A percentile compares a stretch with the other conserved stretches of the same genome.
These are phyloP conservation scores for Phlogophora meticulosa DNA, from an alignment of 2,888 invertebrate species.

Conservation along the genomic window DNA sequence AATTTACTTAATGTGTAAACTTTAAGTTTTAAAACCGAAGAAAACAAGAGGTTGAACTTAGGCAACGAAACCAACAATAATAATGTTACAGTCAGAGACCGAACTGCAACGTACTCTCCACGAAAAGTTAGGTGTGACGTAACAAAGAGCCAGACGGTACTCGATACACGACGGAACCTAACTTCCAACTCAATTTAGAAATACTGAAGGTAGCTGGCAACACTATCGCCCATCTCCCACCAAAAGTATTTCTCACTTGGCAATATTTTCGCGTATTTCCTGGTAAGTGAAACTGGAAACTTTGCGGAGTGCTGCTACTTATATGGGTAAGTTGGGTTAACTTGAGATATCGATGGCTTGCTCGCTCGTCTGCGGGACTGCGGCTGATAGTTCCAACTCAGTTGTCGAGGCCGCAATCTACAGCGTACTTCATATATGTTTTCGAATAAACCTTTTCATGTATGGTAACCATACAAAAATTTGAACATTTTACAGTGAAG, in stretches of 20 bases:
- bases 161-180: conserved; percentile 17
- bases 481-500: background rate
- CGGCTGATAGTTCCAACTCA: conserved; percentile 11
- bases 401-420: conserved; percentile 12
- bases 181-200: conserved; percentile 46
- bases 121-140: background rate
- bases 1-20: too few relatives aligned
- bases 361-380: conserved; percentile 19
- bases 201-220: conserved; percentile 29
- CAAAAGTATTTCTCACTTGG: conserved; percentile 26
- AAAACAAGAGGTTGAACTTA: background rate
- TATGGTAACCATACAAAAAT: background rate
- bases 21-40: too few relatives aligned
- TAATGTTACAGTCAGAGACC: background rate
- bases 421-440: background rate
- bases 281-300: conserved; percentile 48
- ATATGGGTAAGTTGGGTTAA: conserved; percentile 20
- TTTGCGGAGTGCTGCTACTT: conserved; percentile 32
- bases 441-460: conserved; percentile 25
- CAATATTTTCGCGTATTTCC: conserved; percentile 47
- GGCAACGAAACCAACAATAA: background rate
- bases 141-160: conserved; percentile 10
- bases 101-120: background rate
- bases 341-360: conserved; percentile 29
- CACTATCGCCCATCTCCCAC: conserved; percentile 3